Conservation (phyloP, 2,797 vertebrate genomes). For the Rhincodon typus region DNA sequence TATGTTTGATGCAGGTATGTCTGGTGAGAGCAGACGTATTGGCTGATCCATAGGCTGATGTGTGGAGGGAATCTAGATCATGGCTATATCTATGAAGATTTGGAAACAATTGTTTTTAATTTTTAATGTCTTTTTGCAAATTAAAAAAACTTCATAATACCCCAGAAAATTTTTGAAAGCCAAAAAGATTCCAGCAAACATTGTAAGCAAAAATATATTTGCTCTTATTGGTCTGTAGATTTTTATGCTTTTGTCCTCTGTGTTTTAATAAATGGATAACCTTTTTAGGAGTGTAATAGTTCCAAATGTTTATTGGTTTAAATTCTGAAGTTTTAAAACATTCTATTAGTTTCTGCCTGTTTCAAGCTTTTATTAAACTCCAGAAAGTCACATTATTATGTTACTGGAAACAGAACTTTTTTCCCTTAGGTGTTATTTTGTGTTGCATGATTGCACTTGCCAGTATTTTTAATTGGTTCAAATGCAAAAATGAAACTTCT, state of each 20-base stretch:
- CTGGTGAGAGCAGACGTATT: neutral
- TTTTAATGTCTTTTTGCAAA: neutral
- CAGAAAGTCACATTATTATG: neutral
- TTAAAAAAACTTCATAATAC: neutral
- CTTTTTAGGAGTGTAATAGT: neutral
- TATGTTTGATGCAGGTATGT: neutral
- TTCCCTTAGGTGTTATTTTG: neutral
- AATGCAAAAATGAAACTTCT: neutral
- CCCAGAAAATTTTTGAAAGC: neutral
- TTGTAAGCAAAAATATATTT: neutral
- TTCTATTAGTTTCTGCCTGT: neutral
- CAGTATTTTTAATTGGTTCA: slow-evolving; percentile 19
- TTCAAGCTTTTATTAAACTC: neutral
- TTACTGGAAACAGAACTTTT: slow-evolving; percentile 37
- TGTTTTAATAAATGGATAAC: neutral
- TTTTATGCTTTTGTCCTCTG: neutral
- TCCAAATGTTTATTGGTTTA: neutral
- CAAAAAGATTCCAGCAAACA: neutral
- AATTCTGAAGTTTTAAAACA: neutral
- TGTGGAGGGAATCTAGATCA: neutral
- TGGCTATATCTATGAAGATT: slow-evolving; percentile 9
- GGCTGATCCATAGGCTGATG: neutral
- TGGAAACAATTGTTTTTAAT: neutral
- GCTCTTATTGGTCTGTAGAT: neutral
- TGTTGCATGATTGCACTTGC: slow-evolving; percentile 16